Evolutionary conservation across 2,888 invertebrate species (phyloP), one percentile per base, ranked within the genome.

Genomic region (Linyphia triangularis): DNA sequence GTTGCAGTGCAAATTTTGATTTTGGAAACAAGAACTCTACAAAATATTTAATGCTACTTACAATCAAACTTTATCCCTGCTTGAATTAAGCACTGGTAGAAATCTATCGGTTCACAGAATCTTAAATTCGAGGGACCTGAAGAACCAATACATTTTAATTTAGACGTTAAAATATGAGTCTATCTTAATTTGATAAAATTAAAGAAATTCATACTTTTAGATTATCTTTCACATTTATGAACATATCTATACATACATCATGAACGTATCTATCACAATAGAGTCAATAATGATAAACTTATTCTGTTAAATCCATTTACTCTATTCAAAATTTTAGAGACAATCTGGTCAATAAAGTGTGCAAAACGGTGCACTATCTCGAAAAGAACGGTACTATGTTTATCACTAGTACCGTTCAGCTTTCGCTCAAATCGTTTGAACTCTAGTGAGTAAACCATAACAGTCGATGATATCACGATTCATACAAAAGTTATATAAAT

Each of bases 91-190:
- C 78, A 79, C 43, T 26, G 43, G 51, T 79, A 79, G 9, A 65
- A 9, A 30, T 79, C 78, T 43, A 19, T 51, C 2, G 78, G 78
- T 3, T 67, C 67, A 30, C 78, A 79, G 9, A 30, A 13, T 30
- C 78, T 67, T 28, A 19, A 10, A 22, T 28, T 28, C 9, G 43
- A 24, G 30, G 16, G n/a, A 30, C 73, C 73, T 75, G 9, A 3
- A 59, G 4, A n/a, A n/a, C n/a, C 1, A 72, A 19, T 9, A n/a
- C 9, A 40, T 1, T 40, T 13, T 16, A 40, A 3, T 40, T 40
- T 40, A 40, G 9, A 40, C 9, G 16, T 40, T 13, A 40, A 40
- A n/a, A n/a, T n/a, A n/a, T n/a, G n/a, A n/a, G n/a, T n/a, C n/a
- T 40, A 40, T 13, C 3, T 40, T 40, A 13, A 13, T 3, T 40